Base-by-base conservation (phyloP, 2,113 vertebrate species). In the Piprites chloris region DNA sequence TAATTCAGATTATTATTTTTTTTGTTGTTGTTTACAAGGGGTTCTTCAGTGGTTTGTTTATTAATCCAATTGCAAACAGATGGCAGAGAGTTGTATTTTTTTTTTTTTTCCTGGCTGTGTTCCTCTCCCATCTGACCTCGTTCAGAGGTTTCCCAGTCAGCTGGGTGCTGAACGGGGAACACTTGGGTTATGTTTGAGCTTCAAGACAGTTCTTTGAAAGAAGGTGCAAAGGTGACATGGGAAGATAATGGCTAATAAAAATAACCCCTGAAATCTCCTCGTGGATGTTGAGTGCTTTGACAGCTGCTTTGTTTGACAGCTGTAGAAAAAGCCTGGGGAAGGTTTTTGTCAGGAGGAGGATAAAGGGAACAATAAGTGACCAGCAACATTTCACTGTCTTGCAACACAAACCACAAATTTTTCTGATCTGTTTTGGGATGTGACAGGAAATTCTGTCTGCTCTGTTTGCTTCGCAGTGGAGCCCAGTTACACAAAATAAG, bases 1-100 rank as follows among this genome's bases (percentile, higher is more conserved):
- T 89, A 87, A 85, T 24, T 65, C 37, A 89, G 86, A n/a, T 9
- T 66, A 66, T 50, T 85, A 37, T 73, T 58, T 83, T 65, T 65
- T 83, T 83, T 58, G 69, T 46, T 79, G 82, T 82, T 32, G 47
- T 89, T 94, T 85, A 44, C 2, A 6, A 61, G 69, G 69, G 32
- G 37, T 46, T 94, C 47, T 92, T 95, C 53, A 87, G 42, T 37
- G 50, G 41, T 78, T 89, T 89, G 50, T 84, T 92, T 95, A 87
- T 81, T 78, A 92, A 89, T 91, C 56, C 49, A 62, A 12, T 42
- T 2, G 11, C 66, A 91, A 89, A 79, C 89, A 96, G 91, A 87
- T 92, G 93, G 71, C 26, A 49, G 46, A 4, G 59, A 44, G 52
- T 55, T 0, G 1, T 19, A 9, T 46, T 11, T 21, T 32, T 33